Evolutionary conservation across 2,888 invertebrate species (phyloP).

Genomic region (Oscheius sp.): DNA sequence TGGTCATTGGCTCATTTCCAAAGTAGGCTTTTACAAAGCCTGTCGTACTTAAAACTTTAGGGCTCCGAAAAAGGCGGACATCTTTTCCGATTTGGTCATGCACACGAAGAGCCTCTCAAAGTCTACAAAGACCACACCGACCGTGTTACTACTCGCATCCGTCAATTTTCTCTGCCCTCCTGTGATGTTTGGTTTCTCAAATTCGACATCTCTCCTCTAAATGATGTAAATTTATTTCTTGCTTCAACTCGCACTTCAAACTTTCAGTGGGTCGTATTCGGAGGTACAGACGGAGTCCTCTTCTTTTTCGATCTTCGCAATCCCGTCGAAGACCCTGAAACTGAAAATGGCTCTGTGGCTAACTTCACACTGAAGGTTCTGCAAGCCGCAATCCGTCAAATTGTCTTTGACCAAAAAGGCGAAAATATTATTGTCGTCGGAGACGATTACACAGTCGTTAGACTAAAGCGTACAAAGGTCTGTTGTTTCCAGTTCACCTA

Average conservation of each 20-base stretch:
- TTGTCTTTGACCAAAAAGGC: slow-evolving; percentile 18
- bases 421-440: slow-evolving; percentile 24
- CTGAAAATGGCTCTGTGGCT: no score
- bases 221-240: slow-evolving; percentile 9
- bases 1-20: slow-evolving; percentile 91
- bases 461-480: slow-evolving; percentile 2
- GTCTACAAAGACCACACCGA: slow-evolving; percentile 13
- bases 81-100: slow-evolving; percentile 52
- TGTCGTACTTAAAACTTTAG: slow-evolving; percentile 6
- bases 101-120: slow-evolving; percentile 44
- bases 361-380: slow-evolving; percentile 2
- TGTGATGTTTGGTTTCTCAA: slow-evolving; percentile 65
- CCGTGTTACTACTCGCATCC: slow-evolving; percentile 9
- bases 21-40: slow-evolving; percentile 77
- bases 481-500: neutral
- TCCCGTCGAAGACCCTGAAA: neutral
- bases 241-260: neutral
- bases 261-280: slow-evolving; percentile 34
- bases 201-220: slow-evolving; percentile 59
- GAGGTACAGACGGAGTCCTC: slow-evolving; percentile 20
- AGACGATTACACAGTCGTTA: slow-evolving; percentile 19
- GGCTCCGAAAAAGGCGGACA: slow-evolving; percentile 30
- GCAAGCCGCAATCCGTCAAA: slow-evolving; percentile 15
- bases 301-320: slow-evolving; percentile 27
- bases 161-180: slow-evolving; percentile 1